Base-by-base conservation (phyloP, 2,797 vertebrate species). In the Sebastes variabilis region DNA sequence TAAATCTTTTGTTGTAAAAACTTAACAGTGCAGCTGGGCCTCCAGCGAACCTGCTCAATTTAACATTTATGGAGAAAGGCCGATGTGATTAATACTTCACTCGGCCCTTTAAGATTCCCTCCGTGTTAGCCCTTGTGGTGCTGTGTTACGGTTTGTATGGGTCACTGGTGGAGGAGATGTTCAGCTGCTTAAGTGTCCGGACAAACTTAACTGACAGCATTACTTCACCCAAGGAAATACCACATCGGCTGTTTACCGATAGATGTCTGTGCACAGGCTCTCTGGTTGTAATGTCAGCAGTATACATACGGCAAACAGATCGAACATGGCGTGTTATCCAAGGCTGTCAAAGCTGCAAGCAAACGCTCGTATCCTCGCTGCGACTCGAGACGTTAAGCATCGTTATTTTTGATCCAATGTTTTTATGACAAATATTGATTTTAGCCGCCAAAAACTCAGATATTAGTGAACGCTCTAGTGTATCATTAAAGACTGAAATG, bases 41-140 rank as follows among this genome's bases (percentile, higher is more conserved):
- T 79, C 27, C 22, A 46, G 61, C 60, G 29, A 77, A 88, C 58
- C 58, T 55, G 65, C 62, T 85, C 60, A 72, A 54, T 85, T 76
- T 36, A 84, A 81, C 74, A 82, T 79, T 84, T 80, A 82, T 55
- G 75, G 81, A 79, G 30, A 74, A 81, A 67, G 54, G 70, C 16
- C 56, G 58, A 38, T 59, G 46, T 74, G 81, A 85, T 88, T 75
- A 87, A 84, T 81, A 60, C 66, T 67, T 75, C 49, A 80, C 29
- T 74, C 27, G 42, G 36, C 13, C 64, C 32, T 59, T 84, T 73
- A 79, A 56, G 34, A 86, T 86, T 86, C 81, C 73, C 62, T 60
- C 65, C 32, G 55, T 55, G 24, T 69, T 64, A 12, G 36, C 73
- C 32, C 64, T 84, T 62, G 36, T 72, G 76, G 59, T 62, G 72